These are phyloP conservation scores for Myotis yumanensis DNA, from an alignment of 2,113 vertebrate genomes.

Conservation along the genomic window DNA sequence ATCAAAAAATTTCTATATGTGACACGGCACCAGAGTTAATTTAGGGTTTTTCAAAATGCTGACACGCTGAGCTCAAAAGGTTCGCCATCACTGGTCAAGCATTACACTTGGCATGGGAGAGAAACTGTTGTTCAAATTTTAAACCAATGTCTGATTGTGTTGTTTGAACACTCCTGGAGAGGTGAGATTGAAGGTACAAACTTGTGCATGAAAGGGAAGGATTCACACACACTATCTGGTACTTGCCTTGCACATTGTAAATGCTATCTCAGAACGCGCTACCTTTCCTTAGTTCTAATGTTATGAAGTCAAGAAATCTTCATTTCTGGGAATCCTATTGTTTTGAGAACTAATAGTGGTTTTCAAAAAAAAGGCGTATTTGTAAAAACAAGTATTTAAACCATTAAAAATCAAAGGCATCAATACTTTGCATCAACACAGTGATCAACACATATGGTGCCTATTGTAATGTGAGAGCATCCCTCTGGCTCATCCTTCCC, in stretches of 20 bases:
- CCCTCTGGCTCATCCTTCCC: neutral
- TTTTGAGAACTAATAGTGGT: neutral
- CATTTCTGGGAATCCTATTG: neutral
- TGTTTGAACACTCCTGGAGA: neutral
- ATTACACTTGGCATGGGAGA: neutral
- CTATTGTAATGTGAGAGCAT: neutral
- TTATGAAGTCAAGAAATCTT: neutral
- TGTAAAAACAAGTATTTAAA: slow-evolving; percentile 6
- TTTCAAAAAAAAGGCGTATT: neutral
- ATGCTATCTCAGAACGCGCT: neutral
- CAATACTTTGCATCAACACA: neutral
- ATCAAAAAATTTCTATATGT: no score
- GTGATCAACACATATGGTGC: neutral
- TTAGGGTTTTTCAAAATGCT: no score
- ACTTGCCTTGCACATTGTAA: neutral
- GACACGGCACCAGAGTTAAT: no score
- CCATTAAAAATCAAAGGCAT: slow-evolving; percentile 8
- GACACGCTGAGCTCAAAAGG: no score
- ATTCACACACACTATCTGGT: neutral
- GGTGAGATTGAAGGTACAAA: neutral
- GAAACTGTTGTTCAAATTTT: neutral
- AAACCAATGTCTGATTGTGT: neutral
- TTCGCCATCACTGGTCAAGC: neutral
- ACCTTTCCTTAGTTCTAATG: neutral
- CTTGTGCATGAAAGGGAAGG: neutral